A percentile compares a stretch with the other conserved stretches of the same genome.
These are phyloP conservation scores for Lamprologus tigripictilis DNA, from an alignment of 2,113 vertebrate genomes.

Conservation along the genomic window DNA sequence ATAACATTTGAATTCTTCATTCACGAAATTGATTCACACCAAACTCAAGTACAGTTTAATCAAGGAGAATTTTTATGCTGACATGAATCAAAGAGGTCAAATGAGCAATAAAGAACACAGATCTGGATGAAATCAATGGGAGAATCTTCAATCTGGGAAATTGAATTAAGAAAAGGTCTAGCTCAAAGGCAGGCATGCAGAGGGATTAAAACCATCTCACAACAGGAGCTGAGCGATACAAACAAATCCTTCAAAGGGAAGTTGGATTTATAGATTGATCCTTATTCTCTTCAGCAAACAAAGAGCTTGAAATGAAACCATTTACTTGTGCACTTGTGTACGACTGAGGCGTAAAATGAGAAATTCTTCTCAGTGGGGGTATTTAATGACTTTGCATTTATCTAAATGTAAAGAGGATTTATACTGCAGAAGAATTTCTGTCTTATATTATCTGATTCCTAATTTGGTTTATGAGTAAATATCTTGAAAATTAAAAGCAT, in stretches of 20 bases:
- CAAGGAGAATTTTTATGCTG: neutral
- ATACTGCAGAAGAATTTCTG: neutral
- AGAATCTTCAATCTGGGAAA: neutral
- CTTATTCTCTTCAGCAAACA: neutral
- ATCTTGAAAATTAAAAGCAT: neutral
- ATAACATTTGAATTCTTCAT: slow-evolving; percentile 1
- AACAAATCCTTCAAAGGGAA: neutral
- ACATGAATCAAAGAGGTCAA: neutral
- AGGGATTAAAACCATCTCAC: neutral
- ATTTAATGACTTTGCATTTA: neutral
- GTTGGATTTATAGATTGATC: neutral
- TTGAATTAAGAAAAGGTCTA: neutral
- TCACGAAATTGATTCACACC: neutral
- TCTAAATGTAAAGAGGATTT: neutral
- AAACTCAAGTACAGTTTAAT: slow-evolving; percentile 1
- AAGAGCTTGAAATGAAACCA: neutral
- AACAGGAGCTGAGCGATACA: neutral
- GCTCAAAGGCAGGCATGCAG: neutral
- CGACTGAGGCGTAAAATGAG: neutral
- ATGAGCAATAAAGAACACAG: neutral
- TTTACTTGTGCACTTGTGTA: neutral
- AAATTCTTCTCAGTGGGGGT: neutral
- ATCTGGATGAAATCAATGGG: neutral
- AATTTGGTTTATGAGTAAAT: neutral
- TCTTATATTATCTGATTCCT: neutral